A percentile compares a stretch with the other conserved stretches of the same genome.
phyloP scores from a whole-genome alignment of 2,888 invertebrate species.

The Thereva nobilitata region DNA sequence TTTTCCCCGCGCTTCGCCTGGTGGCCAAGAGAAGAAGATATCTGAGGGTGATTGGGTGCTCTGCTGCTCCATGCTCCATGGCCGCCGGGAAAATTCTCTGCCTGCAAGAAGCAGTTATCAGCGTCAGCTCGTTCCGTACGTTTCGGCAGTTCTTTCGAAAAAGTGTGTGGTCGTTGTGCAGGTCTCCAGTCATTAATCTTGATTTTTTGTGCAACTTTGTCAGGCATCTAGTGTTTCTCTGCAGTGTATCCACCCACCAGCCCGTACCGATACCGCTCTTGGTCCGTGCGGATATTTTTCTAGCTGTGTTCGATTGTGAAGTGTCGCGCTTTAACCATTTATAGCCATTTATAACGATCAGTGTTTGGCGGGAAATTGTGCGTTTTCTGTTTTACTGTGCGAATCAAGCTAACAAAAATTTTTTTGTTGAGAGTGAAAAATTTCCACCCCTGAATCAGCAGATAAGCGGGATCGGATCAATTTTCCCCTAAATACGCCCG shows the following conservation, averaged over 20 bases:
- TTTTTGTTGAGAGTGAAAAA: conserved; percentile 8
- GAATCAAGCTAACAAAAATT: not conserved
- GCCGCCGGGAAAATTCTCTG: conserved; percentile 29
- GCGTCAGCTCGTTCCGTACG: conserved; percentile 27
- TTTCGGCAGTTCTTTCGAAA: conserved; percentile 14
- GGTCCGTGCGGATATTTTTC: no score
- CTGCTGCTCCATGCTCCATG: conserved; percentile 19
- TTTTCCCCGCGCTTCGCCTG: conserved; percentile 19
- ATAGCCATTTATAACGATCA: not conserved
- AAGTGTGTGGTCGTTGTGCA: conserved; percentile 4
- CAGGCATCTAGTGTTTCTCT: not conserved
- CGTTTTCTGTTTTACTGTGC: not conserved
- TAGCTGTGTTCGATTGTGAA: not conserved
- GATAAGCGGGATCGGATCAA: no score
- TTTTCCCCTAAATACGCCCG: no score
- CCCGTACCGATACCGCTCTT: no score
- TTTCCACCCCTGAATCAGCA: not conserved
- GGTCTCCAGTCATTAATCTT: conserved; percentile 3
- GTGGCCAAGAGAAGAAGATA: conserved; percentile 18
- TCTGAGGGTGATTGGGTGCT: conserved; percentile 9
- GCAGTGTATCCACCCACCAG: not conserved
- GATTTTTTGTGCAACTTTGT: not conserved
- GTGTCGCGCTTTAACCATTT: conserved; percentile 1
- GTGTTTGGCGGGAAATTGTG: conserved; percentile 3
- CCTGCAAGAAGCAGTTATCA: conserved; percentile 26